Conservation (phyloP, 1,140 invertebrate genomes). For the Choristoneura fumiferana region DNA sequence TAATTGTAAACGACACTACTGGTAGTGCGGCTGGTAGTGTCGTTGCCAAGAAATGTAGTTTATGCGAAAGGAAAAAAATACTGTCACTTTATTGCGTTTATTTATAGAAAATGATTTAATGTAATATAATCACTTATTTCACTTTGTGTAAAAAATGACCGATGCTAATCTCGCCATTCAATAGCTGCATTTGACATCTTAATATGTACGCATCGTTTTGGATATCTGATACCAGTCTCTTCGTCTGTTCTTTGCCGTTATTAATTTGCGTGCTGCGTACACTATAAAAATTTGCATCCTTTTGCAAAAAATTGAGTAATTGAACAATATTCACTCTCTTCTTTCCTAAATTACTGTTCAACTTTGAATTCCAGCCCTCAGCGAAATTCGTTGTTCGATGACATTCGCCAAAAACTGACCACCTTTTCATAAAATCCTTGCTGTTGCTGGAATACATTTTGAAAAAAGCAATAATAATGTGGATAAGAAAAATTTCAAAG, state of each 20-base stretch:
- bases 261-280: background rate
- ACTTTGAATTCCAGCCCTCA: background rate
- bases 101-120: background rate
- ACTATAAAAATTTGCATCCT: background rate
- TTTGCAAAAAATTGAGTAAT: background rate
- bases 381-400: background rate
- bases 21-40: no score
- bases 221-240: background rate
- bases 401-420: background rate
- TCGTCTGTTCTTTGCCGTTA: background rate
- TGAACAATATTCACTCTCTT: background rate
- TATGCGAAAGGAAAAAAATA: background rate
- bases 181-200: background rate
- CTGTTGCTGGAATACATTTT: no score
- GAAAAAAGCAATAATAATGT: no score
- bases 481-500: no score
- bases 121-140: background rate
- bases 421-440: background rate
- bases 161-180: background rate
- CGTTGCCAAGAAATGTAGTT: no score
- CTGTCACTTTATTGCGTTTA: background rate
- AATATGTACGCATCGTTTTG: background rate
- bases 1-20: no score
- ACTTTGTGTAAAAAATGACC: conserved; percentile 1
- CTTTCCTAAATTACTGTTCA: background rate